Conservation (phyloP, 2,797 vertebrate species). For the Chelidonichthys spinosus region DNA sequence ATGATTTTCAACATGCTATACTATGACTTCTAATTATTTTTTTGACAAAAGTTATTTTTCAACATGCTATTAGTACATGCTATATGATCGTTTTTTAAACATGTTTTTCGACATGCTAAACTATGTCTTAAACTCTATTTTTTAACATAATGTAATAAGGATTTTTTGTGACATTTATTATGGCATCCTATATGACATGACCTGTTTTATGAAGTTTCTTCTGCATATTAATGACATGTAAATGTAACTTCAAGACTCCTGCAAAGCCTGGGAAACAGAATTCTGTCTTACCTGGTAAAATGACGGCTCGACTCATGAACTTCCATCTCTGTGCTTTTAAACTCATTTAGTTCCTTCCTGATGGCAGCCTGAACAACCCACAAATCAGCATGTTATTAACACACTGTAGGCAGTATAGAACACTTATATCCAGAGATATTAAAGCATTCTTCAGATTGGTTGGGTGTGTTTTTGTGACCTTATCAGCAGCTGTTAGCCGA, state of each 20-base stretch:
- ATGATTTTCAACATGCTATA: neutral
- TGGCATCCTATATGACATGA: too few relatives aligned
- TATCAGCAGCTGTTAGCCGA: conserved; percentile 94
- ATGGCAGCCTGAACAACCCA: conserved; percentile 92
- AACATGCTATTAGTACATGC: too few relatives aligned
- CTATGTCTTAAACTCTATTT: too few relatives aligned
- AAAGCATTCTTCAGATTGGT: too few relatives aligned
- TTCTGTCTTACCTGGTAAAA: conserved; percentile 90
- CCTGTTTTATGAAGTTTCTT: too few relatives aligned
- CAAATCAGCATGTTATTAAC: conserved; percentile 13
- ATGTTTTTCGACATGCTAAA: too few relatives aligned
- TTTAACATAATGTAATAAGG: too few relatives aligned
- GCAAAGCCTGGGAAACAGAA: too few relatives aligned
- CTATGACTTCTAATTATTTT: neutral
- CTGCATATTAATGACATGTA: too few relatives aligned
- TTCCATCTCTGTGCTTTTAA: conserved; percentile 99
- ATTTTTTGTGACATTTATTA: too few relatives aligned
- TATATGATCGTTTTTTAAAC: too few relatives aligned
- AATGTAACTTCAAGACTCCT: neutral
- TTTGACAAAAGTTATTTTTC: too few relatives aligned
- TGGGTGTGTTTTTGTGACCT: conserved; percentile 79
- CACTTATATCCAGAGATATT: neutral
- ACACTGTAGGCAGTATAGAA: neutral
- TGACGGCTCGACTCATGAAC: conserved; percentile 98
- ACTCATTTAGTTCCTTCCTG: conserved; percentile 98